A percentile compares a stretch with the other conserved stretches of the same genome.
phyloP scores from a whole-genome alignment of 2,113 vertebrate species.

The Leptobrachium leishanense region DNA sequence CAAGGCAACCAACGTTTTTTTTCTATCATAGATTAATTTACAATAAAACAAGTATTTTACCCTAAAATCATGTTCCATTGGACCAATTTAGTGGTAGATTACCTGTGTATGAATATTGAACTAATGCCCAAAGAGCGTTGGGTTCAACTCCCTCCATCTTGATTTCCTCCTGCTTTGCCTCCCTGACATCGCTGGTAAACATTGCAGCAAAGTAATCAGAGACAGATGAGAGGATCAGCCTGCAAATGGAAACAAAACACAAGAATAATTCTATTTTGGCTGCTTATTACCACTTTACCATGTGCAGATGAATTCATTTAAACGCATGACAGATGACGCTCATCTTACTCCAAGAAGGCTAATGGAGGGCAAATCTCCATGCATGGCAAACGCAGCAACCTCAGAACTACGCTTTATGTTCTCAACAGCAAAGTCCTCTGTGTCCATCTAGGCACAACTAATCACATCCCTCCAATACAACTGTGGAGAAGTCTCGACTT shows the following conservation, averaged over 20 bases:
- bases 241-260: conserved; percentile 54
- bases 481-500: no score
- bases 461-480: no score
- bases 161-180: conserved; percentile 95
- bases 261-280: conserved; percentile 30
- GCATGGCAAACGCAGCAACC: no score
- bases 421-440: no score
- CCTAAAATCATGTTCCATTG: no score
- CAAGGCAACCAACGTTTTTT: no score
- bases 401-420: no score
- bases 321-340: conserved; percentile 43
- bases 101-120: conserved; percentile 97
- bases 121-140: conserved; percentile 92
- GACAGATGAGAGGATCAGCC: conserved; percentile 93
- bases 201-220: conserved; percentile 99
- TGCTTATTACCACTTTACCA: conserved; percentile 41
- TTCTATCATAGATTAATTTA: no score
- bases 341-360: no score
- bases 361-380: no score
- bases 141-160: conserved; percentile 98
- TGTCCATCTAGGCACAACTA: no score
- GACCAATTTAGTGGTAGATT: conserved; percentile 41
- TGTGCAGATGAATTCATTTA: conserved; percentile 50
- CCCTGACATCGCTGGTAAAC: conserved; percentile 96
- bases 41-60: no score